A percentile compares a stretch with the other conserved stretches of the same genome.
Evolutionary conservation across 30 jellyfish, hydroid and myxozoan species (phyloP).

Genomic region (Pelagia noctiluca): DNA sequence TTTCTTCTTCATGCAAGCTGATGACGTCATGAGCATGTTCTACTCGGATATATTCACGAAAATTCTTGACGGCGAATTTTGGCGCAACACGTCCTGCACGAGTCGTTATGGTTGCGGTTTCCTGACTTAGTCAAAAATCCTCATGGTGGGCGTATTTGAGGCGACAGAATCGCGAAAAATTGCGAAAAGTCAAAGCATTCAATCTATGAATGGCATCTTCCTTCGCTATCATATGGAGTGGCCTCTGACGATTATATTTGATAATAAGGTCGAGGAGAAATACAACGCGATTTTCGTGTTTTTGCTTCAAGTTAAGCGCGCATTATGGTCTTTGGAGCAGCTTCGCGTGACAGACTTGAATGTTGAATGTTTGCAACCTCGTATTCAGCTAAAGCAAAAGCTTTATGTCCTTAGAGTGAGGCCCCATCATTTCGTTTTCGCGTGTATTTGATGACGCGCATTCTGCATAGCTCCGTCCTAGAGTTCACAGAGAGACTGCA

Average conservation of each 20-base stretch:
- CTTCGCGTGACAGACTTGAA: conserved; percentile 62
- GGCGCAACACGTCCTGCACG: conserved; percentile 91
- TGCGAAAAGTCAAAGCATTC: conserved; percentile 9
- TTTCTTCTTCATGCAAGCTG: conserved; percentile 88
- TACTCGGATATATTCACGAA: conserved; percentile 81
- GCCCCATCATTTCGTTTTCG: conserved; percentile 82
- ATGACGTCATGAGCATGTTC: conserved; percentile 79
- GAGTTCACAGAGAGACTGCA: conserved; percentile 49
- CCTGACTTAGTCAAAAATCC: conserved; percentile 60
- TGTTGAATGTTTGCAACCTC: neutral
- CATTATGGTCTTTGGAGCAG: conserved; percentile 86
- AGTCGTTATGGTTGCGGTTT: conserved; percentile 71
- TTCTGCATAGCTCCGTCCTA: conserved; percentile 66
- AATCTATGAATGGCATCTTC: conserved; percentile 36
- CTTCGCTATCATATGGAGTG: conserved; percentile 64
- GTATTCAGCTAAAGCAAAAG: conserved; percentile 24
- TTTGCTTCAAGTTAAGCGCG: conserved; percentile 83
- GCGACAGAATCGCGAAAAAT: conserved; percentile 23
- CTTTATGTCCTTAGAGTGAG: conserved; percentile 76
- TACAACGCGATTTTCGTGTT: conserved; percentile 79
- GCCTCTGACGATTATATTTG: conserved; percentile 84
- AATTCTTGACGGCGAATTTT: conserved; percentile 52
- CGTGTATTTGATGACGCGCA: conserved; percentile 81
- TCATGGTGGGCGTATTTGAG: conserved; percentile 47
- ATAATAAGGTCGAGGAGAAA: conserved; percentile 68